Conservation (phyloP, 2,888 invertebrate genomes). For the Argyresthia goedartella region DNA sequence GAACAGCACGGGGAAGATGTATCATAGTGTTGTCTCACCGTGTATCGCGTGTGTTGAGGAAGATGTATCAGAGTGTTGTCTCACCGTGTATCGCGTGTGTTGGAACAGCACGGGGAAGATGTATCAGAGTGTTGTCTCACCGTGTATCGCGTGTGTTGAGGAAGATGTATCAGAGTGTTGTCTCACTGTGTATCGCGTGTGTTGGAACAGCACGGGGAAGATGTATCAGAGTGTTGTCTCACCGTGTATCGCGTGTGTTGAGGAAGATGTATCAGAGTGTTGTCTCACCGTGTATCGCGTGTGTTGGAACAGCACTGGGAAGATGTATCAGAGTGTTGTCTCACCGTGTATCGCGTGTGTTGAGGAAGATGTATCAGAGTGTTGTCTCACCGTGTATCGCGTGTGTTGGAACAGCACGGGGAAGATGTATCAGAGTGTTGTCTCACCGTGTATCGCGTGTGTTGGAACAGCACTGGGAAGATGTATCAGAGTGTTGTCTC, state of each 20-base stretch:
- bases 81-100: not conserved
- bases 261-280: not conserved
- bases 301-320: not conserved
- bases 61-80: too few relatives aligned
- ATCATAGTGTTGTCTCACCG: conserved; percentile 55
- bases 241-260: not conserved
- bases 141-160: not conserved
- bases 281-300: not conserved
- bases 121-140: not conserved
- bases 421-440: not conserved
- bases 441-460: not conserved
- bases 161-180: not conserved
- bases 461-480: not conserved
- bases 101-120: not conserved
- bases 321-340: not conserved
- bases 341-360: not conserved
- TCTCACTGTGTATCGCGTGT: not conserved
- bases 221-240: not conserved
- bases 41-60: conserved; percentile 93
- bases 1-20: conserved; percentile 86
- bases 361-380: not conserved
- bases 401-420: not conserved
- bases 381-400: not conserved
- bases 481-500: not conserved
- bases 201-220: not conserved